phyloP scores from a whole-genome alignment of 2,888 invertebrate species.

The Platycheirus albimanus region DNA sequence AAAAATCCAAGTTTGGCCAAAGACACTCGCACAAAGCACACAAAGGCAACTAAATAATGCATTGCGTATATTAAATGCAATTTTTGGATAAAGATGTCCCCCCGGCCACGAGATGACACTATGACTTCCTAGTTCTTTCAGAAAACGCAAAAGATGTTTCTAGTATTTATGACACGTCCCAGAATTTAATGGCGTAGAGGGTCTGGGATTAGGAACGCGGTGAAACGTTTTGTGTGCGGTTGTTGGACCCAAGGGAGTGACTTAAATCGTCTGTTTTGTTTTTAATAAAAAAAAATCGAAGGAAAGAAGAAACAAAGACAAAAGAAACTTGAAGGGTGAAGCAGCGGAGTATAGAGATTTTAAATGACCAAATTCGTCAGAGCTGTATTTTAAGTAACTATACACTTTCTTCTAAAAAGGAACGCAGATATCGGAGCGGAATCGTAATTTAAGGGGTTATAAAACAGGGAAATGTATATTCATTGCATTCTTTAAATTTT shows the following conservation, averaged over 20 bases:
- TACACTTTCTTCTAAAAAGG: no score
- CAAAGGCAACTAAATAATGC: conserved; percentile 65
- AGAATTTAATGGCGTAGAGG: conserved; percentile 48
- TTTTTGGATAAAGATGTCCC: conserved; percentile 71
- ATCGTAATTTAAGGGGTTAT: no score
- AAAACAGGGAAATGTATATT: no score
- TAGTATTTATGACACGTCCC: conserved; percentile 65
- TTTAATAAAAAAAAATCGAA: conserved; percentile 23
- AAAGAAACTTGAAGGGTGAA: no score
- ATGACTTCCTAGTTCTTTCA: neutral
- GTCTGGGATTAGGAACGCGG: neutral
- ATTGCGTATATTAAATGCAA: conserved; percentile 73
- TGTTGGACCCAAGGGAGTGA: conserved; percentile 49
- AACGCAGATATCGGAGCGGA: no score
- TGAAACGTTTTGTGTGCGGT: conserved; percentile 14
- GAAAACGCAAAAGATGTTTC: conserved; percentile 37
- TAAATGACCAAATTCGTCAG: no score
- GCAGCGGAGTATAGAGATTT: no score
- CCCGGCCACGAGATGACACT: conserved; percentile 31
- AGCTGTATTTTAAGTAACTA: no score
- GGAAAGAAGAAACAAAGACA: conserved; percentile 30
- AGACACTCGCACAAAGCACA: conserved; percentile 21
- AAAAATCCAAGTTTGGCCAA: conserved; percentile 33
- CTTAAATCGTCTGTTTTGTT: conserved; percentile 51
- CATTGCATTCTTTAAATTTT: no score